Conservation (phyloP, 2,797 vertebrate species). For the Cyprinella venusta region DNA sequence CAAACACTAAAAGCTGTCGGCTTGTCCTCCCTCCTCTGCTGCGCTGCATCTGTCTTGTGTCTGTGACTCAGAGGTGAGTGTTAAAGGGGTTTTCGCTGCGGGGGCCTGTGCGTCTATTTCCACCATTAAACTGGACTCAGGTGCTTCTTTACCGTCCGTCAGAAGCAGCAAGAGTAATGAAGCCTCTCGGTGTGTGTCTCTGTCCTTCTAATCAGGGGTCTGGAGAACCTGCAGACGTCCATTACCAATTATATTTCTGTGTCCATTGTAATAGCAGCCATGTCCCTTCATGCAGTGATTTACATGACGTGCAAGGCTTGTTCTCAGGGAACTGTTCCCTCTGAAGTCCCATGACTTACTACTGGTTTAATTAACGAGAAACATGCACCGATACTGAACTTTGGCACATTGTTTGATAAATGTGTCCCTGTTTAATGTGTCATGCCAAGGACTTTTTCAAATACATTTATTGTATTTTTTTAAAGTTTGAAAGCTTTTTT, state of each 20-base stretch:
- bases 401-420: background rate
- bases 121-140: constrained; percentile 84
- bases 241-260: background rate
- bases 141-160: constrained; percentile 73
- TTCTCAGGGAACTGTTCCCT: background rate
- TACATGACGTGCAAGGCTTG: background rate
- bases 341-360: background rate
- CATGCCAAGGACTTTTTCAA: background rate
- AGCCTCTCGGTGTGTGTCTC: constrained; percentile 68
- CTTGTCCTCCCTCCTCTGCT: constrained; percentile 63
- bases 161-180: constrained; percentile 76
- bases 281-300: background rate
- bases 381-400: background rate
- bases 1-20: constrained; percentile 67
- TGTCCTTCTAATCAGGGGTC: constrained; percentile 67
- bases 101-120: constrained; percentile 77
- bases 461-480: background rate
- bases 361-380: background rate
- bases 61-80: constrained; percentile 78
- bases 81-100: constrained; percentile 74
- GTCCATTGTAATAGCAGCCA: constrained; percentile 1
- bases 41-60: constrained; percentile 72
- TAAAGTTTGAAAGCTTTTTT: background rate
- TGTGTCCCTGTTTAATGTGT: background rate
- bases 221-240: constrained; percentile 42